phyloP scores from a whole-genome alignment of 1,140 invertebrate genomes.

The Diachasmimorpha longicaudata region DNA sequence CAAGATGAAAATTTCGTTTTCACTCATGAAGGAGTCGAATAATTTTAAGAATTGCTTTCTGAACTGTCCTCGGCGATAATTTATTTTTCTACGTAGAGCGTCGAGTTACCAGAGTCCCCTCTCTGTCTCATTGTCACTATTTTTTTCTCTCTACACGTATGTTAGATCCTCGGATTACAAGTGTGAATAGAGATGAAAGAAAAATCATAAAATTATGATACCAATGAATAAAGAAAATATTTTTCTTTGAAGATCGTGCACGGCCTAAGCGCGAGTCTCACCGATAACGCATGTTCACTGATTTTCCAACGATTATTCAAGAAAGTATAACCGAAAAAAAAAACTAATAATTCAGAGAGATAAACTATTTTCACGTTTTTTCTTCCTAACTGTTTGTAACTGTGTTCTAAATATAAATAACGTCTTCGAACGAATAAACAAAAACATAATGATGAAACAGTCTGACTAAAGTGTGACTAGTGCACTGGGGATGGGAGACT shows the following conservation, averaged over 20 bases:
- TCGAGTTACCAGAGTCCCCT: slow-evolving; percentile 48
- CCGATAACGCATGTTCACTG: background rate
- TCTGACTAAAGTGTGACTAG: background rate
- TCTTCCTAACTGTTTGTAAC: background rate
- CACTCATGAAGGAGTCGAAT: background rate
- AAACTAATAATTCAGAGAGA: background rate
- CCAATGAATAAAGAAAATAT: background rate
- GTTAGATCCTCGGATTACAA: background rate
- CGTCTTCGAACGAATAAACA: background rate
- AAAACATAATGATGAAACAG: background rate
- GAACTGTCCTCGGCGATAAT: slow-evolving; percentile 28
- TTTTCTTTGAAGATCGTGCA: background rate
- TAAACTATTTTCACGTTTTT: background rate
- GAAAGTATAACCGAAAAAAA: background rate
- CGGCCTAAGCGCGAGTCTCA: slow-evolving; percentile 5
- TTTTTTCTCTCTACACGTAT: slow-evolving; percentile 2
- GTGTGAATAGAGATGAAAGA: background rate
- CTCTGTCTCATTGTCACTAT: slow-evolving; percentile 14
- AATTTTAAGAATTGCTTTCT: background rate
- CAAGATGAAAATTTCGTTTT: too few relatives aligned
- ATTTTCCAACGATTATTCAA: slow-evolving; percentile 5
- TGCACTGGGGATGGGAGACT: background rate
- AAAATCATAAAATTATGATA: background rate
- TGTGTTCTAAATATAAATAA: background rate
- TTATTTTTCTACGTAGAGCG: slow-evolving; percentile 56